Evolutionary conservation across 2,888 invertebrate genomes (phyloP).

Genomic region (Polietes domitor): DNA sequence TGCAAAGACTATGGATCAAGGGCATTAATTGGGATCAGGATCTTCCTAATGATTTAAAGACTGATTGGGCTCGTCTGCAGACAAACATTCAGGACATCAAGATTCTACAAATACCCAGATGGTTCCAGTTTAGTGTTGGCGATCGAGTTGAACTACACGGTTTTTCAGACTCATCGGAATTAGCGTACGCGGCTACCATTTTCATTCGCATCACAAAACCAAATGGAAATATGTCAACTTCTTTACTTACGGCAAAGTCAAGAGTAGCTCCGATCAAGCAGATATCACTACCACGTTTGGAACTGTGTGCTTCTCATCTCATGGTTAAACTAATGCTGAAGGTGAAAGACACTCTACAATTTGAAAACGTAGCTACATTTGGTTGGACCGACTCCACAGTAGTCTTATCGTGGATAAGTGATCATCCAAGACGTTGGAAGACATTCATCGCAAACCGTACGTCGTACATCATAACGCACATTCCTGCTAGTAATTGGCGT

Average conservation of each 20-base stretch:
- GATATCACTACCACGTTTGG: conserved; percentile 43
- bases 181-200: conserved; percentile 53
- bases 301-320: conserved; percentile 48
- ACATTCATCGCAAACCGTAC: conserved; percentile 54
- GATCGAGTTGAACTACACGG: conserved; percentile 44
- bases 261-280: conserved; percentile 50
- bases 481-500: conserved; percentile 36
- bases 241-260: conserved; percentile 43
- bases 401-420: conserved; percentile 48
- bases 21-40: conserved; percentile 46
- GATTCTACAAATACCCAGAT: conserved; percentile 40
- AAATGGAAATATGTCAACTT: conserved; percentile 2
- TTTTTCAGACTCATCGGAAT: conserved; percentile 49
- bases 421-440: conserved; percentile 59
- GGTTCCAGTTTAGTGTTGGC: conserved; percentile 15
- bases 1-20: conserved; percentile 57
- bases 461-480: conserved; percentile 38
- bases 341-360: background rate
- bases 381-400: conserved; percentile 54
- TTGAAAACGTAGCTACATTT: background rate
- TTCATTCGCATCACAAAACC: conserved; percentile 17
- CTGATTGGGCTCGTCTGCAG: conserved; percentile 38
- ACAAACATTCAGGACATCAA: background rate
- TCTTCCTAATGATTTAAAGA: conserved; percentile 41
- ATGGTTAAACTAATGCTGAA: background rate